Evolutionary conservation across 2,797 vertebrate genomes (phyloP).

Genomic region (Chaenodraco wilsoni): DNA sequence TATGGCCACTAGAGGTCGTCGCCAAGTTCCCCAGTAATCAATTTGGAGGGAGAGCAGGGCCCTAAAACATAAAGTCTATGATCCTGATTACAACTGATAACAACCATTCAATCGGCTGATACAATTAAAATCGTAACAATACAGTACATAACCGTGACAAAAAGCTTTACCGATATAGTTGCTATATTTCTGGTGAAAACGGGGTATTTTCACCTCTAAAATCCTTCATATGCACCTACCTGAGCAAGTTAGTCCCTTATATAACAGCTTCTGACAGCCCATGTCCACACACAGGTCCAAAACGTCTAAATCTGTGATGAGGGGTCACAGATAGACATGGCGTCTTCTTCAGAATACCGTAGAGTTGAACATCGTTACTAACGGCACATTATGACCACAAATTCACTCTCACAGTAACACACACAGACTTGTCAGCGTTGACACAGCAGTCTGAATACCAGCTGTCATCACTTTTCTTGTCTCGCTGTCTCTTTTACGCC

Average conservation of each 20-base stretch:
- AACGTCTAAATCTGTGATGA: background rate
- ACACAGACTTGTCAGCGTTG: constrained; percentile 44
- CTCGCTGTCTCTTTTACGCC: constrained; percentile 48
- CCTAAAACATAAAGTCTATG: too few relatives aligned
- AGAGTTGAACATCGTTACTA: background rate
- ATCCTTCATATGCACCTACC: background rate
- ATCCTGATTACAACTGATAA: too few relatives aligned
- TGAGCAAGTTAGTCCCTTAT: background rate
- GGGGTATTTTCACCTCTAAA: background rate
- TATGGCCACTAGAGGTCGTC: too few relatives aligned
- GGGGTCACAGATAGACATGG: background rate
- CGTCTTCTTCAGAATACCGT: background rate
- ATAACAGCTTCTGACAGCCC: background rate
- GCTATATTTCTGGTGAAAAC: background rate
- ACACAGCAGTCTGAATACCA: constrained; percentile 55
- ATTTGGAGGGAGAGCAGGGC: too few relatives aligned
- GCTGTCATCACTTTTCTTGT: constrained; percentile 52
- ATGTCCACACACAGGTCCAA: background rate
- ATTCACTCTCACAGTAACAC: constrained; percentile 6
- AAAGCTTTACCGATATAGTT: background rate
- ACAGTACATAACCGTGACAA: too few relatives aligned
- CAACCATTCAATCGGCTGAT: too few relatives aligned
- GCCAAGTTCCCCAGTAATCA: too few relatives aligned
- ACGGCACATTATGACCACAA: background rate
- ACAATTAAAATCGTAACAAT: too few relatives aligned